Evolutionary conservation across 1,140 invertebrate genomes (phyloP), one percentile per base, ranked within the genome.

Genomic region (Phymorhynchus buccinoides): DNA sequence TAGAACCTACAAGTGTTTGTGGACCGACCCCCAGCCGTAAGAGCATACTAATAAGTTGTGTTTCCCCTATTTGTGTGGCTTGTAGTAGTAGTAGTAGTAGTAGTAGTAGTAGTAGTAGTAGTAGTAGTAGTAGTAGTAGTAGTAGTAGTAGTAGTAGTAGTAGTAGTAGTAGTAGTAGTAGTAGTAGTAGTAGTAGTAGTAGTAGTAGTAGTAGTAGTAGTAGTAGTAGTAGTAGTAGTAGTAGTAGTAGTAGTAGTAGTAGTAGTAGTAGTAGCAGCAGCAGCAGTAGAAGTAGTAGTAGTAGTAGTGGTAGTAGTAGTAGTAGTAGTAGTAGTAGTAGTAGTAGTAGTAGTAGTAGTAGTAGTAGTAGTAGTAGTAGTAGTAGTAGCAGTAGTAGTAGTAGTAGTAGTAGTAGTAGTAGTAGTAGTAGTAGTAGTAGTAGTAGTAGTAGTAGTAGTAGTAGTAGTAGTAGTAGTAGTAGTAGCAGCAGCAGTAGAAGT

Each of bases 231-330:
- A 48, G 62, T 83, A 48, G 44, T 73, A 35, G 32, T 83, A 73
- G 44, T 73, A 32, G 62, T 73, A 77, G 35, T 73, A 48, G 32
- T 73, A 48, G 32, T 73, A 48, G 62, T 83, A 48, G 44, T 73
- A 35, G 32, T 83, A 73, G 44, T 73, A 32, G 62, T 73, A 75
- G 66, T 83, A 48, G 73, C 32, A 77, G 73, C 32, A 77, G 73
- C 32, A 77, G 73, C 73, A 77, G 73, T 32, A 77, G 66, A 1
- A 48, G 48, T n/a, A 48, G 48, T n/a, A 75, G 48, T 3, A 35
- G 66, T 37, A 75, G 3, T 73, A 1, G 52, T 83, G 37, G 48
- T 1, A 75, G 52, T 73, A 83, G 66, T 35, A 78, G 66, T 84
- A 78, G 68, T 75, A 32, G 71, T n/a, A 39, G 35, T 75, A 80